Evolutionary conservation across 2,797 vertebrate genomes (phyloP).

Genomic region (Microhierax caerulescens): DNA sequence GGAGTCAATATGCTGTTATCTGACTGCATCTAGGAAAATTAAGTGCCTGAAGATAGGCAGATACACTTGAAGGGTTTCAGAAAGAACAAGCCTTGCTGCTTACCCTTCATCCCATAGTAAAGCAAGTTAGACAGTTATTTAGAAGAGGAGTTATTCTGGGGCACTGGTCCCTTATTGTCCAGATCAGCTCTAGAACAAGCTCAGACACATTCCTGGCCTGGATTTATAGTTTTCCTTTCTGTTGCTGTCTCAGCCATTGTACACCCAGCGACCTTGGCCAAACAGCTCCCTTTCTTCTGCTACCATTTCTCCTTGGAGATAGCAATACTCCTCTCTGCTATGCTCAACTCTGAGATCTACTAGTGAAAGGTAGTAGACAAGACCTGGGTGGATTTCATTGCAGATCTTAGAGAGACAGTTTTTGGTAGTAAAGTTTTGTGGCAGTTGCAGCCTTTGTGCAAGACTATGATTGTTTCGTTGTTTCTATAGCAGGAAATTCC

Average conservation of each 20-base stretch:
- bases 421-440: background rate
- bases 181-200: background rate
- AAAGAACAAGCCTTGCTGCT: background rate
- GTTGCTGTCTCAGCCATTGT: fast-evolving
- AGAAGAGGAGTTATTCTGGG: background rate
- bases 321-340: background rate
- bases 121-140: background rate
- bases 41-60: background rate
- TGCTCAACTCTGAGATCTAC: background rate
- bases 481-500: background rate
- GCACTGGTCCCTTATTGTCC: background rate
- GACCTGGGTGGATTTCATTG: background rate
- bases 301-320: background rate
- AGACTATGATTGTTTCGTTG: background rate
- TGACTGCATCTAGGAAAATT: background rate
- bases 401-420: background rate
- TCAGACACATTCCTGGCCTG: background rate
- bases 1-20: background rate
- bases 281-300: background rate
- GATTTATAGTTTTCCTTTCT: background rate
- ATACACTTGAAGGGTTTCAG: background rate
- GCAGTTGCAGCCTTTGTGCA: background rate
- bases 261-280: fast-evolving
- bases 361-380: background rate
- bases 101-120: background rate